Evolutionary conservation across 1,140 invertebrate genomes (phyloP).

Genomic region (Triops cancriformis): DNA sequence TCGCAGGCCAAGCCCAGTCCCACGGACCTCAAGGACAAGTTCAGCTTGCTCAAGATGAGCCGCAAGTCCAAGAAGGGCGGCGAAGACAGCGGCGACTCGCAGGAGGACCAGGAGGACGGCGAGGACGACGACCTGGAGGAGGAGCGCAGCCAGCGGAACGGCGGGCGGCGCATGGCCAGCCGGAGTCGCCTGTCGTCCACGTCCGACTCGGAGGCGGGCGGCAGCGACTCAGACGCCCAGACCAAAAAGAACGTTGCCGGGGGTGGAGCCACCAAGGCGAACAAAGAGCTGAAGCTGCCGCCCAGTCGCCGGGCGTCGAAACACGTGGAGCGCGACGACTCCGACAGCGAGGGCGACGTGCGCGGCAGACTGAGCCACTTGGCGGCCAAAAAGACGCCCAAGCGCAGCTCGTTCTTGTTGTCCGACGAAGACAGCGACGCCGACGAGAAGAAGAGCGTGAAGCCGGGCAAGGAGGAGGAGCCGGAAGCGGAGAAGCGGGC

Average conservation of each 20-base stretch:
- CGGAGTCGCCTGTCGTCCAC: slow-evolving; percentile 1
- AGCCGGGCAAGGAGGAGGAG: neutral
- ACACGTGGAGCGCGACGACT: slow-evolving; percentile 14
- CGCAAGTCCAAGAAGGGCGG: slow-evolving; percentile 28
- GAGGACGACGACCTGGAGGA: slow-evolving; percentile 27
- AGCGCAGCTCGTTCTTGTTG: slow-evolving; percentile 15
- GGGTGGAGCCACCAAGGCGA: no score
- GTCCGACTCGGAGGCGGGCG: neutral
- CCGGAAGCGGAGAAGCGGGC: neutral
- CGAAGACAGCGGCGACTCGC: slow-evolving; percentile 30
- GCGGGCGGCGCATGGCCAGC: neutral
- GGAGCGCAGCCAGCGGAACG: neutral
- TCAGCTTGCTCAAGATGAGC: slow-evolving; percentile 76
- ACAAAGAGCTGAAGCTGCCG: neutral
- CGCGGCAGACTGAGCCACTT: neutral
- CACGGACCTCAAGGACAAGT: slow-evolving; percentile 88
- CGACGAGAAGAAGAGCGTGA: neutral
- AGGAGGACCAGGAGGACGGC: slow-evolving; percentile 30
- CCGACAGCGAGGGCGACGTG: slow-evolving; percentile 16
- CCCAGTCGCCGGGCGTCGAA: neutral
- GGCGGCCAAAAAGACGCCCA: neutral
- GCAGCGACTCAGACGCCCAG: neutral
- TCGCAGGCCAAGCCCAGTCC: slow-evolving; percentile 51
- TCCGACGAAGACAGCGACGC: neutral
- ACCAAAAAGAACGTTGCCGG: neutral